Base-by-base conservation (phyloP, 1,140 invertebrate species). In the Babylonia areolata region DNA sequence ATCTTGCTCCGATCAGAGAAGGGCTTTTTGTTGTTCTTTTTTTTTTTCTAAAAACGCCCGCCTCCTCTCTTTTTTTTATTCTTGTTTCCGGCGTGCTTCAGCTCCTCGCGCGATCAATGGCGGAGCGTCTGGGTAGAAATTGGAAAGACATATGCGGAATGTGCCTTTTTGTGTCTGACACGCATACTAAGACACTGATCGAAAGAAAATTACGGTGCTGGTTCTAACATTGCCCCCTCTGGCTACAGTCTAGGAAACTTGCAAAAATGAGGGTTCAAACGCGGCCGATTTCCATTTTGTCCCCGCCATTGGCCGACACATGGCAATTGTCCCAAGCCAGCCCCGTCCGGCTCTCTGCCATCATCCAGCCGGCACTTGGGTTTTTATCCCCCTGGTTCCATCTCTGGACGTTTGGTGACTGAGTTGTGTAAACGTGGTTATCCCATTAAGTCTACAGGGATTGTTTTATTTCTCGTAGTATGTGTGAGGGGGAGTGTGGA, bases 61-160 rank as follows among this genome's bases (percentile, higher is more conserved):
- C 46, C 46, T 3, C 46, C 46, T 51, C 42, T 46, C 17, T 51
- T 46, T 54, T 42, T 46, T 40, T 46, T 58, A 31, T 46, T 46
- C 20, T 39, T 58, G 33, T 58, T 81, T 58, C 31, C 40, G 58
- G 80, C 28, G 28, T 51, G 46, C 46, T 51, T 51, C 46, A 51
- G 46, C 17, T 35, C 80, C 28, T n/a, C 28, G 51, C n/a, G 39
- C 80, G 80, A 81, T 81, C 80, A 37, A 81, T 81, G 58, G 58
- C 58, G 33, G 40, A 46, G 46, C 80, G 80, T 81, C 80, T 81
- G 80, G 80, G 35, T 58, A 58, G 37, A 81, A 37, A 58, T 81
- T 58, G 80, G 80, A 54, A 81, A 81, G 80, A 81, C 80, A 81
- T 81, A 81, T 81, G 80, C 80, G 80, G 51, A 81, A 81, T 81